Evolutionary conservation across 2,888 invertebrate genomes (phyloP).

Genomic region (Euproctis similis): DNA sequence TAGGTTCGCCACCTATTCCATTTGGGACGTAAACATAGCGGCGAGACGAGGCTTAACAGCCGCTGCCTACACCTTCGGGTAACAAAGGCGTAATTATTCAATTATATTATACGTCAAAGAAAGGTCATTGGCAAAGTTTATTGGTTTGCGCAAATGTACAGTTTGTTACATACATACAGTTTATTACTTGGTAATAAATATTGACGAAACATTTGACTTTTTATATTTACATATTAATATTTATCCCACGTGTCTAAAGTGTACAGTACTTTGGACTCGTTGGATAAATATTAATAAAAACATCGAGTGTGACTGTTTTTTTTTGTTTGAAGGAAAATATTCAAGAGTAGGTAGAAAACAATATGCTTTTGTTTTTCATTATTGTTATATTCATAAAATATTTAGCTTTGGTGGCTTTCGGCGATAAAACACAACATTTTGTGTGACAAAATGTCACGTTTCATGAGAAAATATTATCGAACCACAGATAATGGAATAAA

Average conservation of each 20-base stretch:
- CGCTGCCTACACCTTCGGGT: too few species aligned
- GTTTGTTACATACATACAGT: too few species aligned
- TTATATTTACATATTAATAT: slow-evolving; percentile 7
- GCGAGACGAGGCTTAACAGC: too few species aligned
- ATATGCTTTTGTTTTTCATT: slow-evolving; percentile 74
- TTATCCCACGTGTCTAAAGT: too few species aligned
- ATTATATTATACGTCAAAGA: too few species aligned
- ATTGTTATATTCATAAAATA: slow-evolving; percentile 73
- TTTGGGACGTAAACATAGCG: too few species aligned
- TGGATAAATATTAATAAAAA: slow-evolving; percentile 70
- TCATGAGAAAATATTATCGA: slow-evolving; percentile 75
- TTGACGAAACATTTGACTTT: slow-evolving; percentile 33
- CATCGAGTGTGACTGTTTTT: slow-evolving; percentile 54
- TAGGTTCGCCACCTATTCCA: too few species aligned
- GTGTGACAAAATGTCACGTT: slow-evolving; percentile 73
- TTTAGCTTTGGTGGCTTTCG: slow-evolving; percentile 60
- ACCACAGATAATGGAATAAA: slow-evolving; percentile 71
- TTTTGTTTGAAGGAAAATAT: slow-evolving; percentile 61
- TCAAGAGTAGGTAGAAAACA: slow-evolving; percentile 53
- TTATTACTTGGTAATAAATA: slow-evolving; percentile 49
- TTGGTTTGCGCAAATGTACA: too few species aligned
- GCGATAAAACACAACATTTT: slow-evolving; percentile 72
- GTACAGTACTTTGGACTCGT: slow-evolving; percentile 54
- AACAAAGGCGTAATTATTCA: too few species aligned
- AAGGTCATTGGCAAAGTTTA: slow-evolving; percentile 27